Evolutionary conservation across 2,113 vertebrate species (phyloP), one percentile per base, ranked within the genome.

Genomic region (Nipponia nippon): DNA sequence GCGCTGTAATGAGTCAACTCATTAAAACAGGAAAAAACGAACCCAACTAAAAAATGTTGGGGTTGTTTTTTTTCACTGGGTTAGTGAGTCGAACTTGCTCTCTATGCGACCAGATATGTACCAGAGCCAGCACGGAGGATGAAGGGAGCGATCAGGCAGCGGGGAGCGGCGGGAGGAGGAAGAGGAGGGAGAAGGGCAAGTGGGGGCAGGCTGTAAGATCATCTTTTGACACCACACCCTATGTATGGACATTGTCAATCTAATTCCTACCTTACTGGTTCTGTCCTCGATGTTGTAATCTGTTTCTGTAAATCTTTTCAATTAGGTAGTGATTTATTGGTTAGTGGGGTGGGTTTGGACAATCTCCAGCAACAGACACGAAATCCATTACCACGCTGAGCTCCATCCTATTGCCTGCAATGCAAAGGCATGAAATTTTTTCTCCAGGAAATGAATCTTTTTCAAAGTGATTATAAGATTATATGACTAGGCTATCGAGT

Each of bases 131-230:
- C 3, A 3, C 0, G 1, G 62, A 82, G 4, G 30, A 76, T 0
- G 2, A 53, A 67, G 47, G 13, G 36, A 87, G 49, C 0, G 1
- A 87, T 55, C 61, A 63, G 61, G 90, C 66, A 88, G 75, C 5
- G 13, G 90, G 82, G 27, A 96, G 90, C 1, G 0, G 62, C 16
- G 7, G 25, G 32, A 95, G 70, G 90, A 97, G 58, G 90, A 96
- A 96, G 82, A 96, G 36, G 78, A 95, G 87, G 18, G 70, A 91
- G 93, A 87, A 94, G 92, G 96, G 85, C 96, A 96, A 96, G 96
- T 65, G 71, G 85, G 90, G 71, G 95, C 96, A 96, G 88, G 95
- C 92, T 92, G 44, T 11, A 91, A 88, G 82, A 95, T 96, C 89
- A 82, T 90, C 85, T 90, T 87, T 66, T 88, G 88, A 86, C 79